These are phyloP conservation scores for Ectropis crepuscularia DNA, from an alignment of 2,888 invertebrate genomes.

Conservation along the genomic window DNA sequence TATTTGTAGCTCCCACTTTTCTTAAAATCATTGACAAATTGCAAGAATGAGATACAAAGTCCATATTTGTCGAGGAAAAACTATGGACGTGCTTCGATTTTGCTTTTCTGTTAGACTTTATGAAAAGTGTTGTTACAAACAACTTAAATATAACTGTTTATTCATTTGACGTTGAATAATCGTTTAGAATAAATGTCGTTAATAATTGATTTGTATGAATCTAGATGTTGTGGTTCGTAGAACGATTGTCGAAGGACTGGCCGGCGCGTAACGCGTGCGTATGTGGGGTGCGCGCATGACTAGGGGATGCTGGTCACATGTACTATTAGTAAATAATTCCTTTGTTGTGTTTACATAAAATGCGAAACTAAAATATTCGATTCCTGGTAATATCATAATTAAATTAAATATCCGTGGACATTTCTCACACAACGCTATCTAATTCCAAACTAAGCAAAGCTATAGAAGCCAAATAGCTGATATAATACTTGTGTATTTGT, in stretches of 20 bases:
- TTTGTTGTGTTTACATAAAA: slow-evolving; percentile 28
- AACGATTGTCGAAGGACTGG: slow-evolving; percentile 76
- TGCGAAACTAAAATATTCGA: background rate
- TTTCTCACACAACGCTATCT: too few relatives aligned
- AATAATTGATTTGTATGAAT: slow-evolving; percentile 39
- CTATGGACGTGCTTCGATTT: slow-evolving; percentile 9
- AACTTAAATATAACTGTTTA: background rate
- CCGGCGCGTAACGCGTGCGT: slow-evolving; percentile 65
- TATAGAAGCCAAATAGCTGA: too few relatives aligned
- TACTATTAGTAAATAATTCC: slow-evolving; percentile 61
- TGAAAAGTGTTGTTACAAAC: background rate
- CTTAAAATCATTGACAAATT: slow-evolving; percentile 62
- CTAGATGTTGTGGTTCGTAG: slow-evolving; percentile 63
- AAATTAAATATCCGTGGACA: too few relatives aligned
- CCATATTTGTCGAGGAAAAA: slow-evolving; percentile 22
- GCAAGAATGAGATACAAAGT: slow-evolving; percentile 49
- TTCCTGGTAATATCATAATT: background rate
- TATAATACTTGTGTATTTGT: too few relatives aligned
- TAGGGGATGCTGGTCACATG: slow-evolving; percentile 68
- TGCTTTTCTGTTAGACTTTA: background rate
- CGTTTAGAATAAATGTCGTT: slow-evolving; percentile 3
- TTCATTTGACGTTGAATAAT: background rate
- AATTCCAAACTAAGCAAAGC: too few relatives aligned
- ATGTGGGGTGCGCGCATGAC: slow-evolving; percentile 69
- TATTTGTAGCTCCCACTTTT: slow-evolving; percentile 38